phyloP scores from a whole-genome alignment of 2,797 vertebrate genomes.

The Esox lucius region DNA sequence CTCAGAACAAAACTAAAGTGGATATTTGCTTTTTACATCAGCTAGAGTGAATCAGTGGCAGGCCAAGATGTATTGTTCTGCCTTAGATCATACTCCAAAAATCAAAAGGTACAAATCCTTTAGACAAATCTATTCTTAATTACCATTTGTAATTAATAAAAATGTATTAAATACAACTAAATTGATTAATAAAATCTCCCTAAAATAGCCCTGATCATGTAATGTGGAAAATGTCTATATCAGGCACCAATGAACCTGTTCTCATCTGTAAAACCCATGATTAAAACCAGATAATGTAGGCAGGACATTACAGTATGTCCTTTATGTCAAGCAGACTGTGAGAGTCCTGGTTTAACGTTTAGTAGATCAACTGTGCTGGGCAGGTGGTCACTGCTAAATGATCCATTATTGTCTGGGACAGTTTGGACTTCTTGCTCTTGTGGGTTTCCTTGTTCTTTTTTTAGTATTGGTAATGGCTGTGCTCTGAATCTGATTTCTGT shows the following conservation, averaged over 20 bases:
- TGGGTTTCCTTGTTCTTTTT: not conserved
- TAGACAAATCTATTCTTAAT: slow-evolving; percentile 20
- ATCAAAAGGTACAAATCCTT: slow-evolving; percentile 28
- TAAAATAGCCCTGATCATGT: slow-evolving; percentile 6
- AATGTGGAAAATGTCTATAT: not conserved
- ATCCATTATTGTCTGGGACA: not conserved
- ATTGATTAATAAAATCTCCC: slow-evolving; percentile 14
- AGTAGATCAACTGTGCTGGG: not conserved
- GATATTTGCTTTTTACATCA: not conserved
- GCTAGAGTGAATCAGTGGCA: slow-evolving; percentile 3
- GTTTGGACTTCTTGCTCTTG: not conserved
- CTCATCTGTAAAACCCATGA: not conserved
- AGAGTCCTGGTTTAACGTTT: not conserved
- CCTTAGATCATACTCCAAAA: slow-evolving; percentile 16
- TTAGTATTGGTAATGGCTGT: not conserved
- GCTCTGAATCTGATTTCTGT: slow-evolving; percentile 15
- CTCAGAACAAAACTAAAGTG: not conserved
- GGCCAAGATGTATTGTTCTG: slow-evolving; percentile 22
- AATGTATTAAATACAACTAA: slow-evolving; percentile 12
- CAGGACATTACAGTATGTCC: not conserved
- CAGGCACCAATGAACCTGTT: not conserved
- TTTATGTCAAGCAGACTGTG: not conserved
- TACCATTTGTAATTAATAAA: slow-evolving; percentile 26
- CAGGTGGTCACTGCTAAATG: not conserved
- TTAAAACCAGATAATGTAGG: not conserved